These are phyloP conservation scores for Odocoileus virginianus DNA, from an alignment of 2,113 vertebrate genomes.

Conservation along the genomic window DNA sequence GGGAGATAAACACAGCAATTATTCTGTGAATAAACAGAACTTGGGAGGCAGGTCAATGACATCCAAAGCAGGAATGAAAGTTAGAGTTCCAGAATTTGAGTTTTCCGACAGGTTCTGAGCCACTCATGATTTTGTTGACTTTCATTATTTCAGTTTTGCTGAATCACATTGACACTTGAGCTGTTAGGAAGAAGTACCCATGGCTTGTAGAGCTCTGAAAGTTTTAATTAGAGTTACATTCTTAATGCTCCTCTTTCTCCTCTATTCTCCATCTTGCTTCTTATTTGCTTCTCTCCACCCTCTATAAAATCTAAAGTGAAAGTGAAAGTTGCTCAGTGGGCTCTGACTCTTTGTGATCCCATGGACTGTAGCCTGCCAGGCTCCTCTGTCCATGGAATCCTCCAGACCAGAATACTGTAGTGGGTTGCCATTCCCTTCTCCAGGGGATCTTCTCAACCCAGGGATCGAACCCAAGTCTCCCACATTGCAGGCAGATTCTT, in stretches of 20 bases:
- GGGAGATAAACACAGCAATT: background rate
- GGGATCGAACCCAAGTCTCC: background rate
- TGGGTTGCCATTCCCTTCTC: background rate
- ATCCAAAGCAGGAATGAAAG: background rate
- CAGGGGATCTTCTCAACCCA: background rate
- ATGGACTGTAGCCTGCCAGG: background rate
- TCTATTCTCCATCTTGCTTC: background rate
- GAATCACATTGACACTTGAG: background rate
- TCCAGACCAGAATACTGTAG: background rate
- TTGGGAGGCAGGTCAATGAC: background rate
- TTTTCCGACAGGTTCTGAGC: background rate
- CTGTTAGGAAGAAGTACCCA: background rate
- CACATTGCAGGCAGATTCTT: background rate
- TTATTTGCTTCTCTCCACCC: background rate
- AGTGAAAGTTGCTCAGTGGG: background rate
- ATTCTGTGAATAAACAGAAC: background rate
- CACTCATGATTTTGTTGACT: background rate
- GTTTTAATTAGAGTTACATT: background rate
- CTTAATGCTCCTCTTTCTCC: background rate
- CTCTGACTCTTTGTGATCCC: background rate
- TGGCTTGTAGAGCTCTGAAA: background rate
- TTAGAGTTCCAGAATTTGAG: background rate
- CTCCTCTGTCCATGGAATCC: background rate
- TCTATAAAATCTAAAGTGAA: background rate
- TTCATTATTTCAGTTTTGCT: background rate